These are phyloP conservation scores for Idaea dimidiata DNA, from an alignment of 2,888 invertebrate species.

Conservation along the genomic window DNA sequence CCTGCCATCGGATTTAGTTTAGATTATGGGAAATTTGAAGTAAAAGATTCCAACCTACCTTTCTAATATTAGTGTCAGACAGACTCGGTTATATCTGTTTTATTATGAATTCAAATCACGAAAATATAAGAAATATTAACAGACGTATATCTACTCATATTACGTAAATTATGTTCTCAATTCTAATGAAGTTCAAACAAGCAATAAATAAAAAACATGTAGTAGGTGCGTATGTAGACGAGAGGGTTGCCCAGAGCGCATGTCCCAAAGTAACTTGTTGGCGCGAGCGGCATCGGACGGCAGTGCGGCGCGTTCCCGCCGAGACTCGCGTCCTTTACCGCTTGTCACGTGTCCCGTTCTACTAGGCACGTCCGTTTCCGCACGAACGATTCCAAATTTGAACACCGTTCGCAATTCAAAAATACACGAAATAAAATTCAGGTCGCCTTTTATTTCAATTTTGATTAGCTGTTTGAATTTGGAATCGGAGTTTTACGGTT, in stretches of 20 bases:
- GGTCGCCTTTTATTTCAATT: constrained; percentile 4
- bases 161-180: no score
- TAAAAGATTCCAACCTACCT: no score
- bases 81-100: no score
- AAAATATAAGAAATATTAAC: no score
- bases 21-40: no score
- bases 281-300: constrained; percentile 59
- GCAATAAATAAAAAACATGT: constrained; percentile 23
- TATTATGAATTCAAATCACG: no score
- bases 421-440: constrained; percentile 12
- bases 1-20: no score
- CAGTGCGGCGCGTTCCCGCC: constrained; percentile 71
- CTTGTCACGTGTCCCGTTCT: constrained; percentile 31
- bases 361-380: constrained; percentile 33
- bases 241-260: constrained; percentile 64
- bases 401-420: constrained; percentile 20
- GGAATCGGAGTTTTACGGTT: constrained; percentile 9
- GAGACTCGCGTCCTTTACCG: constrained; percentile 48
- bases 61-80: no score
- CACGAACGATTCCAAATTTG: constrained; percentile 42
- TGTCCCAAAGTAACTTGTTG: constrained; percentile 77
- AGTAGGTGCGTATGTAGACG: constrained; percentile 31
- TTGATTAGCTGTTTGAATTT: constrained; percentile 12
- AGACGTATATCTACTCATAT: no score
- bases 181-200: constrained; percentile 15